Conservation (phyloP, 2,113 vertebrate genomes). For the Pangasianodon gigas region DNA sequence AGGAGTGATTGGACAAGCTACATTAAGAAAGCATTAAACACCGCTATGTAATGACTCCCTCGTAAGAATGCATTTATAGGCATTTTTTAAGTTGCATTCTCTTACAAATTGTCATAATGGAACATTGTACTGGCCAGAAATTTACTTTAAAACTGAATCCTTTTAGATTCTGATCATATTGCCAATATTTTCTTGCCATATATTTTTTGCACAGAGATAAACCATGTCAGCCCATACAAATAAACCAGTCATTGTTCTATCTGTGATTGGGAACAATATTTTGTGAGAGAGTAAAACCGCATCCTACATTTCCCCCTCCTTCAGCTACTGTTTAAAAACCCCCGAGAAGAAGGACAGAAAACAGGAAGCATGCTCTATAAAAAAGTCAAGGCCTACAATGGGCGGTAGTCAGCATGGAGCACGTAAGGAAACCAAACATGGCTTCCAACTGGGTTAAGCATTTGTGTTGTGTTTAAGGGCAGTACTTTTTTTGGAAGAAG, state of each 20-base stretch:
- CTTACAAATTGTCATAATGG: background rate
- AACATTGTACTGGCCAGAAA: background rate
- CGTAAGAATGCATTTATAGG: too few species aligned
- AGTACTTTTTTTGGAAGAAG: background rate
- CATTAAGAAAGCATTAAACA: background rate
- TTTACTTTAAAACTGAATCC: background rate
- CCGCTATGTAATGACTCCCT: background rate
- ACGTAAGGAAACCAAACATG: constrained; percentile 31
- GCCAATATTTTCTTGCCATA: background rate
- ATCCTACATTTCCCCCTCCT: background rate
- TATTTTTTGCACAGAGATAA: background rate
- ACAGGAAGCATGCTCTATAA: constrained; percentile 37
- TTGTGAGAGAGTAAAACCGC: background rate
- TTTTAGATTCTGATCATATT: background rate
- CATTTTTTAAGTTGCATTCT: background rate
- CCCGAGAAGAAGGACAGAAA: constrained; percentile 21
- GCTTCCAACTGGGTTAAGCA: constrained; percentile 39
- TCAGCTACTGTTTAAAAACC: background rate
- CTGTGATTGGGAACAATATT: background rate
- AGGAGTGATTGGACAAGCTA: background rate
- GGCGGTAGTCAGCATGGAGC: constrained; percentile 35
- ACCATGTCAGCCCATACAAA: background rate
- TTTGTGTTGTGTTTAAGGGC: background rate
- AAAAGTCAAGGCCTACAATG: constrained; percentile 30
- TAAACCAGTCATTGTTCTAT: background rate